A percentile compares a stretch with the other conserved stretches of the same genome.
These are phyloP conservation scores for Falcaria lacertinaria DNA, from an alignment of 2,888 invertebrate genomes.

Conservation along the genomic window DNA sequence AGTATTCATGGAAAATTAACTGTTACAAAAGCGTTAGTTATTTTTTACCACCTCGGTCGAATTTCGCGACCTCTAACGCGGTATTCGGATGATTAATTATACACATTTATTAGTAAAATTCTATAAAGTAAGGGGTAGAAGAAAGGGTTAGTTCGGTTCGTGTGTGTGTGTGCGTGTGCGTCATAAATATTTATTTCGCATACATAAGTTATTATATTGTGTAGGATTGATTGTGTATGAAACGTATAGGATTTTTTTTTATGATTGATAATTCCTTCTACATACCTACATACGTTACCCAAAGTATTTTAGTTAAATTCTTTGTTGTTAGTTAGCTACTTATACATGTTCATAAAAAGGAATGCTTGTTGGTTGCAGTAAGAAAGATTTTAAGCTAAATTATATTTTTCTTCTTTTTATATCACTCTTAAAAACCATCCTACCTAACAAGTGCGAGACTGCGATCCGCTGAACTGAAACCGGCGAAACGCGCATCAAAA, in stretches of 20 bases:
- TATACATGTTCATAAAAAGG: too few species aligned
- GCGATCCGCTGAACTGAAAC: too few species aligned
- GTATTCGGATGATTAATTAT: conserved; percentile 73
- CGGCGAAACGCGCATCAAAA: too few species aligned
- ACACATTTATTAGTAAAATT: conserved; percentile 75
- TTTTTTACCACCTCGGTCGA: conserved; percentile 16
- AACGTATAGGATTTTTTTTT: conserved; percentile 13
- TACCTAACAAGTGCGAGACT: too few species aligned
- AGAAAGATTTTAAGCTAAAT: too few species aligned
- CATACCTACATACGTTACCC: too few species aligned
- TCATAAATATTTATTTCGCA: conserved; percentile 74
- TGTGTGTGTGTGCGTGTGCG: conserved; percentile 37
- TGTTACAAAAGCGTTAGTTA: conserved; percentile 8
- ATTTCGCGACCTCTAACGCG: conserved; percentile 27
- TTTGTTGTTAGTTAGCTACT: too few species aligned
- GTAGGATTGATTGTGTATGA: conserved; percentile 43
- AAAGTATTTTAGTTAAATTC: too few species aligned
- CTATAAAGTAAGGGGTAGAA: conserved; percentile 50
- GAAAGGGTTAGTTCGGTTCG: conserved; percentile 58
- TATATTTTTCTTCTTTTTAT: too few species aligned
- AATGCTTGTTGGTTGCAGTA: too few species aligned
- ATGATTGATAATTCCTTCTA: conserved; percentile 6
- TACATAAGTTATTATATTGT: conserved; percentile 46
- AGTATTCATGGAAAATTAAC: conserved; percentile 2
- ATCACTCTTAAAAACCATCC: too few species aligned